Conservation (phyloP, 2,888 invertebrate genomes). For the Tridacna crocea region DNA sequence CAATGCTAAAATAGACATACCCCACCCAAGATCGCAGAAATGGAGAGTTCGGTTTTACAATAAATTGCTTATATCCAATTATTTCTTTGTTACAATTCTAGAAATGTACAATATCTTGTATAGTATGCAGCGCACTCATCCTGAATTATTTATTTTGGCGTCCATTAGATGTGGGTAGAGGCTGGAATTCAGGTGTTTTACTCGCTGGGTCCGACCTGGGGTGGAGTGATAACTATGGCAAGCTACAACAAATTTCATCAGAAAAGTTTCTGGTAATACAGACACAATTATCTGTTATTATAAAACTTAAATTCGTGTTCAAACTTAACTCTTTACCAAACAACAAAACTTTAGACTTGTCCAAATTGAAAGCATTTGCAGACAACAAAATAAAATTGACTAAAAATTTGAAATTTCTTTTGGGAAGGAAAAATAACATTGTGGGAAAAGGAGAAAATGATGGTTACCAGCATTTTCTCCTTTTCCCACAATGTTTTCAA, state of each 20-base stretch:
- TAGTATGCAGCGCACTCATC: neutral
- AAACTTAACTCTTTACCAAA: neutral
- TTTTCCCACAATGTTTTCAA: no score
- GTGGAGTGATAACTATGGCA: slow-evolving; percentile 58
- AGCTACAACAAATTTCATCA: slow-evolving; percentile 59
- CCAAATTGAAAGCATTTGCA: no score
- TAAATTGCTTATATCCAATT: neutral
- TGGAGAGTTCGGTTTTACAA: neutral
- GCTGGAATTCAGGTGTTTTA: slow-evolving; percentile 58
- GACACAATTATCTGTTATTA: neutral
- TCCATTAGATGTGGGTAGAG: slow-evolving; percentile 50
- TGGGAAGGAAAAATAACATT: no score
- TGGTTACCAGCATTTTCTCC: no score
- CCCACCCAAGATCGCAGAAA: neutral
- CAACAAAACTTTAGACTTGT: no score
- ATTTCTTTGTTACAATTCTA: neutral
- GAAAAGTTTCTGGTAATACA: slow-evolving; percentile 46
- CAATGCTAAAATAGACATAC: neutral
- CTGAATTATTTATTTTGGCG: neutral
- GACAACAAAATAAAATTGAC: no score
- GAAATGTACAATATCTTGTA: neutral
- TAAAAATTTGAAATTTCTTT: no score
- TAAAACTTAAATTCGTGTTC: neutral
- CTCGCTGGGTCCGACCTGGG: slow-evolving; percentile 57
- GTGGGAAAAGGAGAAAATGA: no score